These are phyloP conservation scores for Sclerurus mexicanus DNA, from an alignment of 2,113 vertebrate genomes.

Conservation along the genomic window DNA sequence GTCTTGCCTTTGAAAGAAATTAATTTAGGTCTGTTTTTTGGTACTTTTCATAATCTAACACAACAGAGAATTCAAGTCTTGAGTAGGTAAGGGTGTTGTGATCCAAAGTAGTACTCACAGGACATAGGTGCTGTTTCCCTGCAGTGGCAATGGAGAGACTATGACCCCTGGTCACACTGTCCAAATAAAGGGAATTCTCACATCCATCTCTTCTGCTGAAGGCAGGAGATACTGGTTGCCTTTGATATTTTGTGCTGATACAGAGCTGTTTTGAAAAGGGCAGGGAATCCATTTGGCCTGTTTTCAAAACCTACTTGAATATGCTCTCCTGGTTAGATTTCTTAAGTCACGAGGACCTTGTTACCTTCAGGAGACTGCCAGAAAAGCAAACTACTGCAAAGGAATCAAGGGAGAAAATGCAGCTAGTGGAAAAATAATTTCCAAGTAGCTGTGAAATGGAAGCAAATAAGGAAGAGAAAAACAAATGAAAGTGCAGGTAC, in stretches of 20 bases:
- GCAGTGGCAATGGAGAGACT: neutral
- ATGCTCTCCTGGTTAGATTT: neutral
- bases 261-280: neutral
- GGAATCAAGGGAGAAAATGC: neutral
- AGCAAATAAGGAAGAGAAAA: neutral
- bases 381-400: neutral
- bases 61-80: neutral
- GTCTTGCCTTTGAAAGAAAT: neutral
- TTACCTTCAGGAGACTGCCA: neutral
- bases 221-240: neutral
- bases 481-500: neutral
- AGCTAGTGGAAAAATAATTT: neutral
- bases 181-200: neutral
- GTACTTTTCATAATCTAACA: neutral
- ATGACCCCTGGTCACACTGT: neutral
- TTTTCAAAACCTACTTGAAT: neutral
- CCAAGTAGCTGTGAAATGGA: neutral
- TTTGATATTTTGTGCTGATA: neutral
- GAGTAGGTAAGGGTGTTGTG: neutral
- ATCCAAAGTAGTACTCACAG: neutral
- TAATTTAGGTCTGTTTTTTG: neutral
- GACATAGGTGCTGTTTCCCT: fast-evolving
- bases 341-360: neutral
- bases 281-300: neutral
- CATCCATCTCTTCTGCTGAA: neutral